Base-by-base conservation (phyloP, 2,888 invertebrate species). In the Melipona bicolor region DNA sequence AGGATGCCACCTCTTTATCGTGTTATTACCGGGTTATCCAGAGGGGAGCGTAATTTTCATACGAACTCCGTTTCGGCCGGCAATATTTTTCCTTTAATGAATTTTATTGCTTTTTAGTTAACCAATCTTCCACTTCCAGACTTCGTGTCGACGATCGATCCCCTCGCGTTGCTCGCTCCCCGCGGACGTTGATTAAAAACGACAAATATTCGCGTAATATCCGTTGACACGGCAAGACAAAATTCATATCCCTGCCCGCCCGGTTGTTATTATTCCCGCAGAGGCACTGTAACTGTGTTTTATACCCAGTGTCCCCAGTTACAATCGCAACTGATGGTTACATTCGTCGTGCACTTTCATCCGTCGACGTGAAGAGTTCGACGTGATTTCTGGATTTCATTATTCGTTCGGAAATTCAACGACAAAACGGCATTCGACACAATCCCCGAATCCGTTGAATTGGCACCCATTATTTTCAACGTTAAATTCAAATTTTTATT, bases 121-220 rank as follows among this genome's bases (percentile, higher is more conserved):
- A 74, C 52, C 11, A 19, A 64, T 24, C 24, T 65, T 54, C 32
- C 21, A 81, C 67, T 43, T 43, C 11, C 43, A 43, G 62, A 24
- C 4, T 11, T 13, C 15, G 32, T 19, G 59, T 64, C 62, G 52
- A 43, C 43, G 56, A 84, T 80, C 68, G 54, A 71, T 74, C 61
- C 54, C 49, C 61, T 56, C 61, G 54, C 54, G 54, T 27, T 50
- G 62, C 19, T 52, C 54, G n/a, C 56, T 70, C 9, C 49, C 11
- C n/a, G 15, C 3, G 15, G 21, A 19, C 76, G 67, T 73, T 73
- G 76, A 83, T 76, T 86, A 83, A 82, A 88, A 79, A 72, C 79
- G 74, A 77, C 80, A 80, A 88, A 81, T 83, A 77, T 79, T 74
- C 78, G 52, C 56, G 69, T 81, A 78, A 84, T 82, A 82, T 76